Evolutionary conservation across 2,888 invertebrate genomes (phyloP), one percentile per base, ranked within the genome.

Genomic region (Drosophila greeni): DNA sequence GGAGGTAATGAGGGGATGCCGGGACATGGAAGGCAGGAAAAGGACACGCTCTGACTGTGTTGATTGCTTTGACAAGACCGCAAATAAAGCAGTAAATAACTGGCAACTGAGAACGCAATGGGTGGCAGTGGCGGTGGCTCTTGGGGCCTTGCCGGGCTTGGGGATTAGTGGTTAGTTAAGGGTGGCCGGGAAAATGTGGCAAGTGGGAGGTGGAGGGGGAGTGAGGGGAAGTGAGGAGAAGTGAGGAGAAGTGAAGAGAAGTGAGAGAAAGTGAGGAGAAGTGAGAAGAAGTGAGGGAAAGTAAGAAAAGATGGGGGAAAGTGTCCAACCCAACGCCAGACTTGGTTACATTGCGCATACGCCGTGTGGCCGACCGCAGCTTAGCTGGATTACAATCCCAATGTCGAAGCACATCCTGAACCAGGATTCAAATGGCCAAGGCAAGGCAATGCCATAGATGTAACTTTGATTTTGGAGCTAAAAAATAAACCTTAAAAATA

Each of bases 11-110:
- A 34, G 51, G 36, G 24, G 45, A 6, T 18, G 9, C 9, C 11
- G 36, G 34, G 24, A n/a, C n/a, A n/a, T n/a, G n/a, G n/a, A n/a
- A 14, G 39, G 20, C 53, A 14, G 47, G 39, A 20, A 49, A 62
- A 62, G 64, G 52, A 68, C 68, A 68, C 34, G 61, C 57, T 48
- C 52, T 74, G 77, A 70, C 68, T 66, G 73, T 65, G 76, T 73
- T 82, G 82, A 82, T 82, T 66, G 69, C 77, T 80, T 78, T 78
- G 80, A 80, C 77, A 76, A 75, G 77, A 80, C 77, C 77, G 75
- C 77, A 78, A 78, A 78, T 80, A 80, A 80, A 77, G 72, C 75
- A 73, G 80, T 77, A 80, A 75, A 77, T 77, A 75, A 74, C 67
- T 61, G 48, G 39, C 7, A 39, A 16, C 54, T 48, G 58, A 42